These are phyloP conservation scores for Phenganax stokvisi DNA, from an alignment of 92 coral and sea anemone genomes.

Conservation along the genomic window DNA sequence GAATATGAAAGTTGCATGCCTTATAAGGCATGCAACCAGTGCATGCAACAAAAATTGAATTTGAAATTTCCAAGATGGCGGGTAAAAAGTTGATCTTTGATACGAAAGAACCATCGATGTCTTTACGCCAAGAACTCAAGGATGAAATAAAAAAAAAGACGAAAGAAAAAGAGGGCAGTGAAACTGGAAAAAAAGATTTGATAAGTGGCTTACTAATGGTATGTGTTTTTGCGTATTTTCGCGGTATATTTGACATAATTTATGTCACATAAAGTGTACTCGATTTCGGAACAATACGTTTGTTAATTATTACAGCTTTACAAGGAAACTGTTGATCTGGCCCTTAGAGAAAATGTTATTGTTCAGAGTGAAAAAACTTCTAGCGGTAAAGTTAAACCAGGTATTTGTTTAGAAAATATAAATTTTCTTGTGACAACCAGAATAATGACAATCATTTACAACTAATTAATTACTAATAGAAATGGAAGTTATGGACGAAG, in stretches of 20 bases:
- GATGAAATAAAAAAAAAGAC: constrained; percentile 56
- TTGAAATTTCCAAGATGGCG: constrained; percentile 84
- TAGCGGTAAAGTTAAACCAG: constrained; percentile 28
- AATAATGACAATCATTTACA: not conserved
- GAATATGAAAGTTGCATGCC: too few species aligned
- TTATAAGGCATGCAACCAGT: not conserved
- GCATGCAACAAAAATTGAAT: not conserved
- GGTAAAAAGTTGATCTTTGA: constrained; percentile 46
- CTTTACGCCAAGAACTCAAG: constrained; percentile 60
- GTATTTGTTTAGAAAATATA: not conserved
- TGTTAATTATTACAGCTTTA: constrained; percentile 11
- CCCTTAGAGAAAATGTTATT: constrained; percentile 31
- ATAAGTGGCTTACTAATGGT: constrained; percentile 68
- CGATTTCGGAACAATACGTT: constrained; percentile 29
- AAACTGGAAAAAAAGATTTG: constrained; percentile 54
- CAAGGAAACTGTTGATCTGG: constrained; percentile 31
- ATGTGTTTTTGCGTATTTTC: not conserved
- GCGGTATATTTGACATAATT: not conserved
- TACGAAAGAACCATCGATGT: not conserved
- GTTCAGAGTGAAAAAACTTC: not conserved
- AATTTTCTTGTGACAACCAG: too few species aligned
- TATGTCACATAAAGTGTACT: constrained; percentile 23
- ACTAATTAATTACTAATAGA: constrained; percentile 25
- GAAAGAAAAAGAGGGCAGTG: constrained; percentile 57
- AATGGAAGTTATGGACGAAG: constrained; percentile 57